Conservation (phyloP, 2,113 vertebrate species). For the Anolis carolinensis region DNA sequence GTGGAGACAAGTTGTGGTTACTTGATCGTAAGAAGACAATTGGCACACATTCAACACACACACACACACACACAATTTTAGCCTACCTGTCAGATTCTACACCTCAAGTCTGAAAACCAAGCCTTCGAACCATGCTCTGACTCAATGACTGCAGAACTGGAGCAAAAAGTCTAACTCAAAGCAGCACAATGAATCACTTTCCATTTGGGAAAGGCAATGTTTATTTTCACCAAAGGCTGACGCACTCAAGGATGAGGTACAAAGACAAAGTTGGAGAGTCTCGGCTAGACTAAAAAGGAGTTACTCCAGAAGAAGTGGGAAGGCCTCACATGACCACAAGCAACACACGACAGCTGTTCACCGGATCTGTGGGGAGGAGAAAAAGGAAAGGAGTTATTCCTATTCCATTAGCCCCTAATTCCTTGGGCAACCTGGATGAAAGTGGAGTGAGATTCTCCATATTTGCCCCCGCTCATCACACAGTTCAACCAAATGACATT, state of each 20-base stretch:
- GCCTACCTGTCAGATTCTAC: not conserved
- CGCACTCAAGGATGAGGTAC: not conserved
- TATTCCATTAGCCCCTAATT: not conserved
- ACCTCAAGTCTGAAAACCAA: not conserved
- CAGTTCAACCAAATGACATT: not conserved
- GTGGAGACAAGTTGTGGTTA: no score
- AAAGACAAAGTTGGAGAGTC: not conserved
- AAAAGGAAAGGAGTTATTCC: not conserved
- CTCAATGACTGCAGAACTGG: not conserved
- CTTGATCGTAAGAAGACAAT: not conserved
- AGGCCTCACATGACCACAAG: not conserved
- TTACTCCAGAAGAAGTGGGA: not conserved
- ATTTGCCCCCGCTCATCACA: not conserved
- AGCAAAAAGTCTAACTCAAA: not conserved
- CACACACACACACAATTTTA: not conserved
- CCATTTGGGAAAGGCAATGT: not conserved
- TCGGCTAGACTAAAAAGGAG: not conserved
- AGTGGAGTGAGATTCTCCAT: not conserved
- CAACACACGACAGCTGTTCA: not conserved
- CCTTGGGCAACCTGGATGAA: not conserved
- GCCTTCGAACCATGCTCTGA: not conserved
- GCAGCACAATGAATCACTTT: no score
- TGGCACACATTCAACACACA: not conserved
- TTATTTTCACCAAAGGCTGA: constrained; percentile 23
- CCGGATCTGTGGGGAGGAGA: constrained; percentile 20